phyloP scores from a whole-genome alignment of 2,888 invertebrate species.

The Biston betularia region DNA sequence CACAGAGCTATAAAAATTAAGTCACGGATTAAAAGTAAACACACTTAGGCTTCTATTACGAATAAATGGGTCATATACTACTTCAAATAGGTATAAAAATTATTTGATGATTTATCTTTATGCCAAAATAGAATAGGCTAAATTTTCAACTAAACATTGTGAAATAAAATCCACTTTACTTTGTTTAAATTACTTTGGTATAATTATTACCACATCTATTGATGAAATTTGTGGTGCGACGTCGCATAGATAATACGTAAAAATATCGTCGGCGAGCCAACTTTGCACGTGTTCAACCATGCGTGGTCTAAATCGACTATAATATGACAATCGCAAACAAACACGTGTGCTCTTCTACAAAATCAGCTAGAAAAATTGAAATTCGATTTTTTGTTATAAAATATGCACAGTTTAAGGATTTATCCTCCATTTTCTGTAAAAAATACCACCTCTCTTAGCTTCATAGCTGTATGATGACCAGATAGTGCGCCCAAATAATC shows the following conservation, averaged over 20 bases:
- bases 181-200: too few relatives aligned
- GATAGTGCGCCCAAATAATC: conserved; percentile 13
- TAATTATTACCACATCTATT: conserved; percentile 1
- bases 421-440: not conserved
- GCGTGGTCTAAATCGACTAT: not conserved
- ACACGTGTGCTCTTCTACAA: not conserved
- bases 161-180: too few relatives aligned
- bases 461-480: conserved; percentile 4
- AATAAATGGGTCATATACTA: too few relatives aligned
- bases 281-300: conserved; percentile 5
- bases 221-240: not conserved
- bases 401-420: not conserved
- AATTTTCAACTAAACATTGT: too few relatives aligned
- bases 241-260: conserved; percentile 3
- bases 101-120: too few relatives aligned
- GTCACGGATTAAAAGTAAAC: too few relatives aligned
- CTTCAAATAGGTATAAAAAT: too few relatives aligned
- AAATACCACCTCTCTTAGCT: not conserved
- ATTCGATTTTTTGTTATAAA: not conserved
- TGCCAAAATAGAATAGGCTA: too few relatives aligned
- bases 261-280: not conserved
- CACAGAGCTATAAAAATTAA: too few relatives aligned
- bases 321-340: not conserved
- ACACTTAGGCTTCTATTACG: too few relatives aligned
- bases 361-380: not conserved